Base-by-base conservation (phyloP, 2,113 vertebrate genomes). In the Suricata suricatta region DNA sequence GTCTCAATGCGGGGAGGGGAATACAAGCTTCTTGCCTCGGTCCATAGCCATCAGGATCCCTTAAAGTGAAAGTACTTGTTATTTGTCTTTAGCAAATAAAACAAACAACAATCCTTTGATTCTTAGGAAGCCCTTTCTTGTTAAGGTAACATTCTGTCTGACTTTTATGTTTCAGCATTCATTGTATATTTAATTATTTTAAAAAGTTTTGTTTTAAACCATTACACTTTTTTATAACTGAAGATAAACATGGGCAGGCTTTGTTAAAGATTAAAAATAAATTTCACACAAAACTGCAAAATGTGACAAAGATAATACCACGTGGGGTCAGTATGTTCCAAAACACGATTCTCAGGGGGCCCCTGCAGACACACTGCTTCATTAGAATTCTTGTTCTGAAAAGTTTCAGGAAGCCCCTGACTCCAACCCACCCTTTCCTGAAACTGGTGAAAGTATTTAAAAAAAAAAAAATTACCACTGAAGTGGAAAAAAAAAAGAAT, bases 161-260 rank as follows among this genome's bases (percentile, higher is more conserved):
- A 96, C 99, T 99, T 99, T 99, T 94, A 98, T 99, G 99, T 99
- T 98, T 98, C 96, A 98, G 95, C 95, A 95, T 98, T 99, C 98
- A 99, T 99, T 99, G 99, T 99, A 98, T 97, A 99, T 98, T 98
- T 98, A 99, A 98, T 99, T 99, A 98, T 99, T 99, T 98, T 98
- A 10, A 98, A 98, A 99, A 98, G 98, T 98, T 98, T 99, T 99
- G 98, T 99, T 99, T 98, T 98, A 98, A 98, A 98, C 96, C 95
- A 98, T 98, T 98, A 98, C 98, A 98, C 96, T 98, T 98, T 98
- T 98, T 99, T 98, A 97, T 98, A 97, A 98, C 98, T 98, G 97
- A 98, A 99, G 98, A 98, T 99, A 99, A 99, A 99, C 99, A 99
- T 66, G 93, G 93, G 80, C 97, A 96, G 98, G 98, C 98, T 99